Evolutionary conservation across 2,797 vertebrate species (phyloP), one percentile per base, ranked within the genome.

Genomic region (Hipposideros larvatus): DNA sequence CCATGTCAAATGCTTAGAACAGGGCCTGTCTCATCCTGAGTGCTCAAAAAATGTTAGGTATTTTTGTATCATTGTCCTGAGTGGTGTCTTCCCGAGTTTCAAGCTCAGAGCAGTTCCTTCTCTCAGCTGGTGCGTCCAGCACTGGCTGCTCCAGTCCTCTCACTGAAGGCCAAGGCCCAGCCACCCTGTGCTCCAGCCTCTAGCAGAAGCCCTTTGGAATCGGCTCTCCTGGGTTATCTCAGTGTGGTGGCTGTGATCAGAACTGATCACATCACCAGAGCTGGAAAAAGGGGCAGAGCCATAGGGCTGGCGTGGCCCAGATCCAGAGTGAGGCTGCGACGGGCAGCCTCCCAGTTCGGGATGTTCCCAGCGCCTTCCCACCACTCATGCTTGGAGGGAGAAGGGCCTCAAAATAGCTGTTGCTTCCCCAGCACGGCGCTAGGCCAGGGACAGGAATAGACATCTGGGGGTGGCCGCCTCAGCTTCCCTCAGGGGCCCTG

Each of bases 401-500:
- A 98, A 98, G 92, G 96, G 84, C 86, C 97, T 96, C 94, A 96
- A 97, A 98, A 97, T 98, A 98, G 96, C 96, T 98, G 95, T 96
- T 94, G 86, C 97, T 98, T 98, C 96, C 96, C 95, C 97, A 96
- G 97, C 96, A 85, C 92, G 90, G 97, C 96, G 66, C 96, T 92
- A 96, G 97, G 97, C 97, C 97, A 97, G 87, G 90, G 95, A 97
- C 97, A 97, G 95, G 97, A 98, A 98, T 98, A 98, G 97, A 96
- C 80, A 48, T 97, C 94, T 96, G 97, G 97, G 95, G 97, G 97
- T 97, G 90, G 96, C 96, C 48, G 90, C 87, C 92, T 96, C 93
- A 97, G 95, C 95, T 91, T 96, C 73, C 96, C 94, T 96, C 68
- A 41, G 91, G 91, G 91, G 91, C 87, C 94, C 89, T 92, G 78